Conservation (phyloP, 2,113 vertebrate genomes). For the Paralichthys olivaceus region DNA sequence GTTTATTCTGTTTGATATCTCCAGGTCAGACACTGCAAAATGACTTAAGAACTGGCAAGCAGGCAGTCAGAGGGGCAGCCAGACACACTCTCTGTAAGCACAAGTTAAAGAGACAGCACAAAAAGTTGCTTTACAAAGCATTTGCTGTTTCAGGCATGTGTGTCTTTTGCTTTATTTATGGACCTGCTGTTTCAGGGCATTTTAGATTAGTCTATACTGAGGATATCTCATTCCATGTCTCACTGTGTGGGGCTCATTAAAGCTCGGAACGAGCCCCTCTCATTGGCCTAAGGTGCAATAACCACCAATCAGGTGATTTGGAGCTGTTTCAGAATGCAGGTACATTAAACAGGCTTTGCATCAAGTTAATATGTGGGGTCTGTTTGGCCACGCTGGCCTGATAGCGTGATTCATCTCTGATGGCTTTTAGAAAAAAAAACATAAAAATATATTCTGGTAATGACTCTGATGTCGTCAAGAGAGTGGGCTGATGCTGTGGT, state of each 20-base stretch:
- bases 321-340: conserved; percentile 76
- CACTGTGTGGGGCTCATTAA: conserved; percentile 90
- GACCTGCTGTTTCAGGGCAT: conserved; percentile 81
- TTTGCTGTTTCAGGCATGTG: conserved; percentile 67
- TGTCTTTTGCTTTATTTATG: conserved; percentile 85
- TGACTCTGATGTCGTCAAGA: conserved; percentile 74
- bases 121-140: conserved; percentile 71
- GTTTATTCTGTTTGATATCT: conserved; percentile 41
- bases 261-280: conserved; percentile 87
- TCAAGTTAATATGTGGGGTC: conserved; percentile 67
- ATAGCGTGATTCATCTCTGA: conserved; percentile 74
- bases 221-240: conserved; percentile 86
- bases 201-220: conserved; percentile 86
- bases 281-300: conserved; percentile 87
- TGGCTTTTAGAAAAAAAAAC: conserved; percentile 77
- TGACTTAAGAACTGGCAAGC: conserved; percentile 24
- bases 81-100: conserved; percentile 45
- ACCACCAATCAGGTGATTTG: conserved; percentile 75
- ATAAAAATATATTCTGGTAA: conserved; percentile 80
- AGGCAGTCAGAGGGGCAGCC: conserved; percentile 39
- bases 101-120: conserved; percentile 67
- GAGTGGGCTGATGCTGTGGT: conserved; percentile 74
- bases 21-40: conserved; percentile 34
- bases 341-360: conserved; percentile 78
- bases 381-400: conserved; percentile 59